A percentile compares a stretch with the other conserved stretches of the same genome.
Evolutionary conservation across 2,113 vertebrate genomes (phyloP).

Genomic region (Chaetodon trifascialis): DNA sequence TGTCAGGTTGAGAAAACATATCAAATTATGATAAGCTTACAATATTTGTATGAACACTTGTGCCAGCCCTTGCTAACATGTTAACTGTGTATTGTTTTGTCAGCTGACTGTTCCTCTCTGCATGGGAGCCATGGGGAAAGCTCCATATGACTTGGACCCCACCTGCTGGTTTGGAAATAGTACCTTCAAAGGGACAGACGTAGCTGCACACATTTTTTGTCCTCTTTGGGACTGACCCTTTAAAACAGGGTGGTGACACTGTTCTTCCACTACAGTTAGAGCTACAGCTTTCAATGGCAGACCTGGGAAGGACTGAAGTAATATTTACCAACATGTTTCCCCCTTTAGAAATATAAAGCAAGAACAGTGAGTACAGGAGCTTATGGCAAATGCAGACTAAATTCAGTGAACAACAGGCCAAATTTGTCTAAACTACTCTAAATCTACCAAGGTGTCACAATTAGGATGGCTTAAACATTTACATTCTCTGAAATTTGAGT

Average conservation of each 20-base stretch:
- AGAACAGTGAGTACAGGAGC: neutral
- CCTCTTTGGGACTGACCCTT: neutral
- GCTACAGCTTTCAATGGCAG: neutral
- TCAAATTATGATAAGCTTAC: neutral
- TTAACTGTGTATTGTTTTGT: neutral
- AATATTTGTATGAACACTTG: no score
- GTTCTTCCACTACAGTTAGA: neutral
- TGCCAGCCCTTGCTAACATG: neutral
- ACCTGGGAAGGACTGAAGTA: neutral
- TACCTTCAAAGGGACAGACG: neutral
- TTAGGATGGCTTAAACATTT: no score
- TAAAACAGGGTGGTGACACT: neutral
- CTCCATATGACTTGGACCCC: conserved; percentile 10
- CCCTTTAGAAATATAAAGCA: neutral
- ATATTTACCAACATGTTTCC: neutral
- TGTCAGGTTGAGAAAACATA: neutral
- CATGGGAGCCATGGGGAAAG: no score
- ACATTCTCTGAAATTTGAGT: neutral
- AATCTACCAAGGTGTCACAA: neutral
- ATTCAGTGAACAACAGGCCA: neutral
- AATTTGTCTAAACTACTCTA: neutral
- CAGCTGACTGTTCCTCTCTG: neutral
- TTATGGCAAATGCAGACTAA: neutral
- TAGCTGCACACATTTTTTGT: neutral
- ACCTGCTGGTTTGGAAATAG: conserved; percentile 13